A percentile compares a stretch with the other conserved stretches of the same genome.
These are phyloP conservation scores for Sternotherus odoratus DNA, from an alignment of 2,797 vertebrate species.

Conservation along the genomic window DNA sequence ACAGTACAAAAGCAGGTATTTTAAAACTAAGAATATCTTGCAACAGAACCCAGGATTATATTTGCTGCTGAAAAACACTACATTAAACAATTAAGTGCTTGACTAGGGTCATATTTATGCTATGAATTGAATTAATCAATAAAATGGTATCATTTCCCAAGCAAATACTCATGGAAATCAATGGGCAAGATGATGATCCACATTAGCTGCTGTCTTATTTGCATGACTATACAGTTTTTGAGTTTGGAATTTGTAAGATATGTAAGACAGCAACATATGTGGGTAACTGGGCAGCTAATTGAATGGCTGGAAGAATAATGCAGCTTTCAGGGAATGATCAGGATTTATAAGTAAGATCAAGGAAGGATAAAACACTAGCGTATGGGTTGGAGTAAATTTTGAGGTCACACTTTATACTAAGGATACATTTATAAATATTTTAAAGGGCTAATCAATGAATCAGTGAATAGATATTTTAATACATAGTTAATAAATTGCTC, in stretches of 20 bases:
- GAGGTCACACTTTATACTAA: not conserved
- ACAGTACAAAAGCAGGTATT: not conserved
- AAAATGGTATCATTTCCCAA: not conserved
- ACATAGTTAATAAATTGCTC: not conserved
- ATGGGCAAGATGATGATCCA: not conserved
- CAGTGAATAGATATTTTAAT: not conserved
- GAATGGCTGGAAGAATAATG: not conserved
- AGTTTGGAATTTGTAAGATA: not conserved
- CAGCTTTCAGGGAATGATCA: not conserved
- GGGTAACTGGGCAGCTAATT: not conserved
- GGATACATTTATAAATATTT: not conserved
- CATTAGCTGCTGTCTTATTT: not conserved
- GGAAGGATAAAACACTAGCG: not conserved
- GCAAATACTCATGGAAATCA: not conserved
- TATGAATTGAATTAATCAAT: not conserved
- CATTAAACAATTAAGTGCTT: not conserved
- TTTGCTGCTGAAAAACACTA: not conserved
- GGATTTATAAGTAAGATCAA: not conserved
- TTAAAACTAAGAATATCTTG: not conserved
- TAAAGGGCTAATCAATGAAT: not conserved
- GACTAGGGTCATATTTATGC: not conserved
- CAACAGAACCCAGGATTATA: not conserved
- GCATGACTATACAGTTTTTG: accelerated
- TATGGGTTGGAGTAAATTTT: not conserved
- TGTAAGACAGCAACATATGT: not conserved